phyloP scores from a whole-genome alignment of 2,113 vertebrate species.

The Paralichthys olivaceus region DNA sequence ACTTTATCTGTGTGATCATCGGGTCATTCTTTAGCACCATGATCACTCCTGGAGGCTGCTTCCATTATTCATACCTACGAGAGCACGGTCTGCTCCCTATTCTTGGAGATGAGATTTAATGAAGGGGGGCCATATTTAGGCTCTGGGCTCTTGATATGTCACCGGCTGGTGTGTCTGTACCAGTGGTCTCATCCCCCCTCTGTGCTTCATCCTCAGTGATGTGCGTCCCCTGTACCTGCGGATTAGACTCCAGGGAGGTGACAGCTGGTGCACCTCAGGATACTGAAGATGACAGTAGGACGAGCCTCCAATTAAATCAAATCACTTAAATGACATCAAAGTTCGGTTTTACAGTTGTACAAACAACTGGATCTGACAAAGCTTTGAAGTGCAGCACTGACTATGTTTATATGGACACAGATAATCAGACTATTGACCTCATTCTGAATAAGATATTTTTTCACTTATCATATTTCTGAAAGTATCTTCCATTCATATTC shows the following conservation, averaged over 20 bases:
- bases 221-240: slow-evolving; percentile 22
- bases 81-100: slow-evolving; percentile 69
- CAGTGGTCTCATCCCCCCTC: slow-evolving; percentile 18
- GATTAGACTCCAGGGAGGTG: slow-evolving; percentile 26
- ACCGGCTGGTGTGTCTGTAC: slow-evolving; percentile 23
- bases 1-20: slow-evolving; percentile 78
- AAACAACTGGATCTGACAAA: too few relatives aligned
- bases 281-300: background rate
- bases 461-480: too few relatives aligned
- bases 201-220: slow-evolving; percentile 1
- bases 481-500: too few relatives aligned
- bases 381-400: too few relatives aligned
- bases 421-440: too few relatives aligned
- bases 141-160: slow-evolving; percentile 55
- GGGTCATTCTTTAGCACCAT: slow-evolving; percentile 67
- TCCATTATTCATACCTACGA: slow-evolving; percentile 81
- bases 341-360: background rate
- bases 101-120: slow-evolving; percentile 77
- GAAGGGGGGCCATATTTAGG: slow-evolving; percentile 66
- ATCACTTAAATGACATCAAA: too few relatives aligned
- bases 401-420: too few relatives aligned
- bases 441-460: too few relatives aligned
- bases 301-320: background rate
- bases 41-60: slow-evolving; percentile 75
- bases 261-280: slow-evolving; percentile 25